Evolutionary conservation across 1,140 invertebrate species (phyloP).

Genomic region (Coenobita brevimanus): DNA sequence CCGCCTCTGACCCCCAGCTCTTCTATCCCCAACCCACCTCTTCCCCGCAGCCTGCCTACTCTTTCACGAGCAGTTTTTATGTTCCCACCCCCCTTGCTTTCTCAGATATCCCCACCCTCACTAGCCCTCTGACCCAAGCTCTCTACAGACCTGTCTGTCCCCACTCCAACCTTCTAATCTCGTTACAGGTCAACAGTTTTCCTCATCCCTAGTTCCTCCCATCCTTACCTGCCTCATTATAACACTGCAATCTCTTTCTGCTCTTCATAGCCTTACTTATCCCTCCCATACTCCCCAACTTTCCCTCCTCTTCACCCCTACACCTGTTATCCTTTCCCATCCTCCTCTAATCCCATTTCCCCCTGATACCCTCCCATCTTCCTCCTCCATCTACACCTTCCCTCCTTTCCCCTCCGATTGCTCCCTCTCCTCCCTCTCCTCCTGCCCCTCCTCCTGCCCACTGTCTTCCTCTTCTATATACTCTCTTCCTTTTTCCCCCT

Average conservation of each 20-base stretch:
- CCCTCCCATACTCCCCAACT: not conserved
- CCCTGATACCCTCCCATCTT: not conserved
- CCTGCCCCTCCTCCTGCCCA: not conserved
- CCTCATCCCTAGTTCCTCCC: too few relatives aligned
- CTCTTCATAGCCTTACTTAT: not conserved
- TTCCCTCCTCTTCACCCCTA: not conserved
- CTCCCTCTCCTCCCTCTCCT: not conserved
- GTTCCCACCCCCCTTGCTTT: too few relatives aligned
- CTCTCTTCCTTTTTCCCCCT: not conserved
- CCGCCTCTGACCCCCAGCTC: too few relatives aligned
- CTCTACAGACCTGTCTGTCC: too few relatives aligned
- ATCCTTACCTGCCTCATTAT: not conserved
- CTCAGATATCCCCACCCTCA: too few relatives aligned
- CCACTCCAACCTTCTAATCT: too few relatives aligned
- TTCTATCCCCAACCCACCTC: too few relatives aligned
- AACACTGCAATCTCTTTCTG: not conserved
- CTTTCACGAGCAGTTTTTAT: too few relatives aligned
- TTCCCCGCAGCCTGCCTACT: too few relatives aligned
- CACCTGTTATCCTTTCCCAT: not conserved
- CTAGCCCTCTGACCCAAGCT: too few relatives aligned
- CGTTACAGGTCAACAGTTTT: too few relatives aligned
- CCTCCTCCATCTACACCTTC: not conserved
- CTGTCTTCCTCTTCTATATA: not conserved
- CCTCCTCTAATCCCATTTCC: not conserved
- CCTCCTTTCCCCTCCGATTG: not conserved